Percentiles rank a stretch among this genome's conserved stretches.
phyloP scores from a whole-genome alignment of 2,888 invertebrate genomes.

The Drosophila limbata region DNA sequence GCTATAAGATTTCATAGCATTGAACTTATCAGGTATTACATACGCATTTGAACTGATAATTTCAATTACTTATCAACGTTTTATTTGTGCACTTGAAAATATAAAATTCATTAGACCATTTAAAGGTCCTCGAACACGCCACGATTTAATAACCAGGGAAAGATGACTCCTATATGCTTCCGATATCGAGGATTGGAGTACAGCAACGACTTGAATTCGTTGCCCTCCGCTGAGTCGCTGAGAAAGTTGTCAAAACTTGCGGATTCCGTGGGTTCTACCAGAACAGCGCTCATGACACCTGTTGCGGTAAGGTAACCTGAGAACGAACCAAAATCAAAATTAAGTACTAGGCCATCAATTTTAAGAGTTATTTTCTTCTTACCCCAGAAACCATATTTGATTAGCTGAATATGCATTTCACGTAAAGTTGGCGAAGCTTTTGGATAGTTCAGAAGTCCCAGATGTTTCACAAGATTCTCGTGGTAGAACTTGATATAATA shows the following conservation, averaged over 20 bases:
- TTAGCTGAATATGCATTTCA: conserved; percentile 68
- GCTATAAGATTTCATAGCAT: neutral
- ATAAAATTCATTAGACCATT: neutral
- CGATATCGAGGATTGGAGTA: conserved; percentile 72
- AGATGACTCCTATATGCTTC: conserved; percentile 67
- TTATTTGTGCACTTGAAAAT: neutral
- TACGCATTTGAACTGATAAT: neutral
- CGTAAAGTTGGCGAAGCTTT: conserved; percentile 73
- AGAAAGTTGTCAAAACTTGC: conserved; percentile 70
- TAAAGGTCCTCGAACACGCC: conserved; percentile 58
- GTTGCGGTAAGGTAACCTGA: conserved; percentile 60
- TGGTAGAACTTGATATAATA: conserved; percentile 80
- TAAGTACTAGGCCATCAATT: neutral
- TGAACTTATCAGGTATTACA: neutral
- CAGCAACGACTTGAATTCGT: conserved; percentile 57
- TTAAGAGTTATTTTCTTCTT: conserved; percentile 8
- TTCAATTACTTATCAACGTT: conserved; percentile 2
- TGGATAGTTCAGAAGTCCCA: conserved; percentile 72
- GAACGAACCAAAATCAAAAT: neutral
- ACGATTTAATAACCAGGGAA: conserved; percentile 81
- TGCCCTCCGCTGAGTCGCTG: conserved; percentile 41
- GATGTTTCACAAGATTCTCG: conserved; percentile 67
- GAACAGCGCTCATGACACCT: conserved; percentile 72
- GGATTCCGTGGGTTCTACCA: conserved; percentile 64
- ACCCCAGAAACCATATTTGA: conserved; percentile 78